Conservation (phyloP, 2,797 vertebrate species). For the Sebastes itinus region DNA sequence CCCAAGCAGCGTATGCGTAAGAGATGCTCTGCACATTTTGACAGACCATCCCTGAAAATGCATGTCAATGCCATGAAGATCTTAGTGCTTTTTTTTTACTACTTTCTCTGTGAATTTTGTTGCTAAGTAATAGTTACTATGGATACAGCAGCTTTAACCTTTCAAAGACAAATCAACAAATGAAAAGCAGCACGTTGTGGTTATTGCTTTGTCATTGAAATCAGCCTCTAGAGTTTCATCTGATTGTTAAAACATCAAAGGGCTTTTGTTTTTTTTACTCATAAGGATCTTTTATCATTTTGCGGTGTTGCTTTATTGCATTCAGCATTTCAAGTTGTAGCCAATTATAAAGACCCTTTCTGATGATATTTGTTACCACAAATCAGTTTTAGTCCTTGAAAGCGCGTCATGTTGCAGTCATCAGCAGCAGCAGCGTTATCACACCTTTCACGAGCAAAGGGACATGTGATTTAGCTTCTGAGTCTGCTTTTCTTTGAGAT, state of each 20-base stretch:
- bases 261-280: neutral
- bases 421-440: conserved; percentile 21
- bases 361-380: conserved; percentile 10
- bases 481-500: conserved; percentile 6
- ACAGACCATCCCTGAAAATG: neutral
- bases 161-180: conserved; percentile 59
- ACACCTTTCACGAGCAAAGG: conserved; percentile 14
- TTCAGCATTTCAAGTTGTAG: neutral
- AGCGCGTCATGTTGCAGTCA: neutral
- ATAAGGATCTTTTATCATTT: neutral
- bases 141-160: conserved; percentile 74
- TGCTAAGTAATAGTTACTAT: conserved; percentile 85
- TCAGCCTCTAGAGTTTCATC: neutral
- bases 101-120: conserved; percentile 71
- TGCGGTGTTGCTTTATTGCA: neutral
- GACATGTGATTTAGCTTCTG: conserved; percentile 12
- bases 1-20: neutral
- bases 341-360: neutral
- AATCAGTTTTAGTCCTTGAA: conserved; percentile 13
- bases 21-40: conserved; percentile 18
- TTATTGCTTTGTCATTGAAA: conserved; percentile 37
- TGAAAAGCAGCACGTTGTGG: conserved; percentile 52
- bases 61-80: conserved; percentile 26
- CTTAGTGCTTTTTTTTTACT: conserved; percentile 5
- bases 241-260: conserved; percentile 27